phyloP scores from a whole-genome alignment of 2,888 invertebrate species.

The Athetis lepigone region DNA sequence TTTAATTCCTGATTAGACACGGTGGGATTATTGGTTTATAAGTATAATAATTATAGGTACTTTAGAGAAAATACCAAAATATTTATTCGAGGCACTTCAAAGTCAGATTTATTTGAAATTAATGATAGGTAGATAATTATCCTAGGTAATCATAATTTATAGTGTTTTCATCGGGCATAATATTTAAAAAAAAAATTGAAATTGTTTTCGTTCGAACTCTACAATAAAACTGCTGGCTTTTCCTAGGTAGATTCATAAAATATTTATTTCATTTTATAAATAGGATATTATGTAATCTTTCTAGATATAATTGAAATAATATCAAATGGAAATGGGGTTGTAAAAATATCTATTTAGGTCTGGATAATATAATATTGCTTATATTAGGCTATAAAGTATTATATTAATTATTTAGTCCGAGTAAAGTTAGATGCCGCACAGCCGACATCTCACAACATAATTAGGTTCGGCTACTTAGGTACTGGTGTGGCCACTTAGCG shows the following conservation, averaged over 20 bases:
- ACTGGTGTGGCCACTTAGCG: conserved; percentile 76
- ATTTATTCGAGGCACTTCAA: conserved; percentile 36
- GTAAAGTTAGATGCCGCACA: conserved; percentile 29
- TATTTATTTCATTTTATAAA: conserved; percentile 27
- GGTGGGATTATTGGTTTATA: conserved; percentile 59
- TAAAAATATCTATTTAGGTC: conserved; percentile 38
- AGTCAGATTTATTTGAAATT: conserved; percentile 43
- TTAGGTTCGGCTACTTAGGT: conserved; percentile 67
- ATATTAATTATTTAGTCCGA: conserved; percentile 17
- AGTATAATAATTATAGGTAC: conserved; percentile 41
- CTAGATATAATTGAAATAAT: conserved; percentile 37
- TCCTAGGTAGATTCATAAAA: conserved; percentile 5
- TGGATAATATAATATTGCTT: conserved; percentile 25
- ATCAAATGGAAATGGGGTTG: conserved; percentile 32
- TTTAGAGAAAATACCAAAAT: conserved; percentile 51
- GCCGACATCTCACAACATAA: conserved; percentile 53
- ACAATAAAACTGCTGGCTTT: neutral
- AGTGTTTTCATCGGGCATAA: neutral
- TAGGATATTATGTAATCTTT: conserved; percentile 19
- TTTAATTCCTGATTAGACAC: conserved; percentile 59
- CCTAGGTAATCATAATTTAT: conserved; percentile 31
- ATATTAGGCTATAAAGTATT: conserved; percentile 34
- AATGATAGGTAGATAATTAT: conserved; percentile 36
- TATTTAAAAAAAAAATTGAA: conserved; percentile 1
- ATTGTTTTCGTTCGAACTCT: conserved; percentile 18